phyloP scores from a whole-genome alignment of 2,888 invertebrate genomes.

The Drosophila putrida region DNA sequence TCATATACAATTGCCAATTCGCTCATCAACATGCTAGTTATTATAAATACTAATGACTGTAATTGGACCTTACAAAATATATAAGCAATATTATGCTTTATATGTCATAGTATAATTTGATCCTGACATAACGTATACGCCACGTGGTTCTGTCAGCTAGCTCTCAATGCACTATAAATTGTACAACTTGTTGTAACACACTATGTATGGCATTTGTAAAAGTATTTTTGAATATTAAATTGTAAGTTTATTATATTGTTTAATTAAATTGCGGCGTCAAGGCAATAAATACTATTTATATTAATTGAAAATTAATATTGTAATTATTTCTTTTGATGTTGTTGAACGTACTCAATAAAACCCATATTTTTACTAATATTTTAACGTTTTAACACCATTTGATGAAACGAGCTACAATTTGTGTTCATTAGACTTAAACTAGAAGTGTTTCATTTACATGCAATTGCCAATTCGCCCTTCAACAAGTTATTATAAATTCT shows the following conservation, averaged over 20 bases:
- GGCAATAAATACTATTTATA: conserved; percentile 57
- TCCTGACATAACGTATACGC: conserved; percentile 49
- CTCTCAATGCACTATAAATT: conserved; percentile 15
- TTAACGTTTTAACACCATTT: conserved; percentile 9
- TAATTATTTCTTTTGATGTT: conserved; percentile 16
- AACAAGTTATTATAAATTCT: not conserved
- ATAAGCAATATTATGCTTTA: too few relatives aligned
- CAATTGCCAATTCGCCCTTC: too few relatives aligned
- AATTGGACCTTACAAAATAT: not conserved
- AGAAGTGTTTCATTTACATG: too few relatives aligned
- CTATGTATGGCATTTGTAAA: conserved; percentile 4
- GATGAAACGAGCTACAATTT: not conserved
- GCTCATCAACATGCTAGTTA: too few relatives aligned
- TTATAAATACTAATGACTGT: not conserved
- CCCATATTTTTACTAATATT: conserved; percentile 10
- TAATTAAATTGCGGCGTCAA: conserved; percentile 40
- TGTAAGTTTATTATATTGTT: too few relatives aligned
- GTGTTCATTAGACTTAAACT: conserved; percentile 18
- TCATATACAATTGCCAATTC: too few relatives aligned
- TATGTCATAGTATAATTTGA: too few relatives aligned
- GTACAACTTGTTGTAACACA: not conserved
- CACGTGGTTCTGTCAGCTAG: conserved; percentile 29
- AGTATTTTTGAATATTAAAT: conserved; percentile 50
- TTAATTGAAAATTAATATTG: conserved; percentile 65
- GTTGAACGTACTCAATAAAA: not conserved